phyloP scores from a whole-genome alignment of 2,888 invertebrate genomes.

The Beris chalybata region DNA sequence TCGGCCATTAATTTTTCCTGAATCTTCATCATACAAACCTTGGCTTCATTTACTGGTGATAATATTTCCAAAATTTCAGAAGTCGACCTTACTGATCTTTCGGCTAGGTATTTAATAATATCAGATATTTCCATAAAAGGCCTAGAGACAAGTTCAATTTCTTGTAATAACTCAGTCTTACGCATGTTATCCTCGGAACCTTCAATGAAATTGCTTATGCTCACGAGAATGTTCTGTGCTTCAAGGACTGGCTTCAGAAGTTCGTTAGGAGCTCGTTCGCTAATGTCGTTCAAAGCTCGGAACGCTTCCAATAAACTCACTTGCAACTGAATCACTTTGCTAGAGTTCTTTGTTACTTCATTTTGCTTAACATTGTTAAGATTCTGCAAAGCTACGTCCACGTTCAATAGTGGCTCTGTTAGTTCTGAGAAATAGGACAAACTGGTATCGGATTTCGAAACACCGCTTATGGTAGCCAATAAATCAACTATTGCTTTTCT shows the following conservation, averaged over 20 bases:
- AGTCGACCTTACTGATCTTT: too few relatives aligned
- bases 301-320: constrained; percentile 31
- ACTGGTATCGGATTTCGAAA: background rate
- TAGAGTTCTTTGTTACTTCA: constrained; percentile 2
- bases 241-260: constrained; percentile 21
- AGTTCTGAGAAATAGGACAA: background rate
- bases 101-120: background rate
- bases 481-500: constrained; percentile 46
- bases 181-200: constrained; percentile 24
- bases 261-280: constrained; percentile 21
- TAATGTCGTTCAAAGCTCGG: constrained; percentile 29
- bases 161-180: constrained; percentile 36
- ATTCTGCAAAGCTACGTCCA: background rate
- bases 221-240: constrained; percentile 30
- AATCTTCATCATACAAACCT: constrained; percentile 43
- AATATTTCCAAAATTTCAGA: constrained; percentile 45
- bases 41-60: constrained; percentile 48
- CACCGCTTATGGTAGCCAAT: constrained; percentile 25
- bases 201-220: constrained; percentile 35
- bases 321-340: constrained; percentile 29
- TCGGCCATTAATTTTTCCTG: constrained; percentile 47
- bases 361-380: background rate
- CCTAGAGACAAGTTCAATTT: constrained; percentile 40
- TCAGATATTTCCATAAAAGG: constrained; percentile 44
- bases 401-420: background rate